Percentiles rank a stretch among this genome's conserved stretches.
These are phyloP conservation scores for Alauda arvensis DNA, from an alignment of 2,797 vertebrate genomes.

Conservation along the genomic window DNA sequence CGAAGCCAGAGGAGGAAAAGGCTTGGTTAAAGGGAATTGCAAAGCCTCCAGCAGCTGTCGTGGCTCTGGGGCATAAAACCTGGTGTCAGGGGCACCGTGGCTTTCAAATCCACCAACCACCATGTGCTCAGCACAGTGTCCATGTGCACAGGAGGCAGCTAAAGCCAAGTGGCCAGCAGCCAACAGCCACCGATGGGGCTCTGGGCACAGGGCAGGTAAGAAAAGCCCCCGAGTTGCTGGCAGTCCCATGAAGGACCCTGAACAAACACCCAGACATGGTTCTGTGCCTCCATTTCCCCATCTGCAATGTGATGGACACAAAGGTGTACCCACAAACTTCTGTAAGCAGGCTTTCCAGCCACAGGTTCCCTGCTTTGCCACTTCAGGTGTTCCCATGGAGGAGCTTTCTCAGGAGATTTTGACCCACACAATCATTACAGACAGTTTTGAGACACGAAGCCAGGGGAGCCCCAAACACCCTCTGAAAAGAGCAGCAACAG, in stretches of 20 bases:
- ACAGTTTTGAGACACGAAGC: background rate
- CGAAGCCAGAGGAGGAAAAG: background rate
- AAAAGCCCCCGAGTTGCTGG: accelerated
- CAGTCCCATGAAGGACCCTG: background rate
- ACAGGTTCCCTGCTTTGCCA: background rate
- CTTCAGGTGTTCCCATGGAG: background rate
- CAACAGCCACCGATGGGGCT: background rate
- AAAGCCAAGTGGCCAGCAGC: background rate
- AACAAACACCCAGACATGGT: background rate
- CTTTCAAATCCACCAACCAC: background rate
- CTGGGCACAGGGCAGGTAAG: background rate
- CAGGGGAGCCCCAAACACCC: background rate
- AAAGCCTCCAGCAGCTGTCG: accelerated
- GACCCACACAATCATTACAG: background rate
- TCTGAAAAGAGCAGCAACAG: background rate
- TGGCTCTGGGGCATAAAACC: accelerated
- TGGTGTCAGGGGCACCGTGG: background rate
- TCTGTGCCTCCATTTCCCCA: background rate
- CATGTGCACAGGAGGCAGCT: accelerated
- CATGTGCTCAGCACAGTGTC: background rate
- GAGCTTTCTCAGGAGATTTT: background rate
- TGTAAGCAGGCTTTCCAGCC: background rate
- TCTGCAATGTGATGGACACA: background rate
- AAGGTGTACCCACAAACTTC: background rate
- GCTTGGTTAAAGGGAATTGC: background rate